Evolutionary conservation across 2,113 vertebrate species (phyloP), one percentile per base, ranked within the genome.

Genomic region (Elephantulus edwardii): DNA sequence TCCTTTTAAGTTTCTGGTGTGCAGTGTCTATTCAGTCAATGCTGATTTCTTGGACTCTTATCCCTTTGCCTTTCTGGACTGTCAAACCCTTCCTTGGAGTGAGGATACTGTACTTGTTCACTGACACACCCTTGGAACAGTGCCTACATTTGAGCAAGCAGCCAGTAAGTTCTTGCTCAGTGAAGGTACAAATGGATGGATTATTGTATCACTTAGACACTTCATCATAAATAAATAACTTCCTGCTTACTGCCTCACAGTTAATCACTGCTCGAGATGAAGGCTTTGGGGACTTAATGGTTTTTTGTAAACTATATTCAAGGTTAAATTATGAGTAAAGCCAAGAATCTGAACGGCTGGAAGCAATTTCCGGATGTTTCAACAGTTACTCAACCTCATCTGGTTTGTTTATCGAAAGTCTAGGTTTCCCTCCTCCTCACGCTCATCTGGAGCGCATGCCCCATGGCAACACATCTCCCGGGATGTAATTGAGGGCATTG

Each of bases 301-400:
- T 91, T 96, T n/a, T 95, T 88, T 93, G 91, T 91, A 95, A 93
- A 92, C 54, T 83, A 79, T 94, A 75, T 74, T 94, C 93, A 92
- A 93, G 94, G 93, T 96, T 95, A 94, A 96, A 91, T 95, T 94
- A 90, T 16, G 72, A 96, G 89, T 92, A 85, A 88, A 92, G 80
- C 54, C 91, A 93, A 83, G 79, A 88, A 68, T 83, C 50, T 79
- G 68, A 94, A 86, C 74, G 85, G 71, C 82, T 88, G 52, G 91
- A 91, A 90, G 82, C 72, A 83, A 92, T 96, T 95, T 94, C 82
- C 79, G 93, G 77, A 30, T 64, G 89, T 94, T 94, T 92, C 88
- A 82, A 78, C 70, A 28, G 71, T 90, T 80, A 79, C 44, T 91
- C 44, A 72, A 68, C 83, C 10, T 77, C 44, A 35, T 68, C 35